These are phyloP conservation scores for Cremastinae sp. DNA, from an alignment of 2,888 invertebrate species.

Conservation along the genomic window DNA sequence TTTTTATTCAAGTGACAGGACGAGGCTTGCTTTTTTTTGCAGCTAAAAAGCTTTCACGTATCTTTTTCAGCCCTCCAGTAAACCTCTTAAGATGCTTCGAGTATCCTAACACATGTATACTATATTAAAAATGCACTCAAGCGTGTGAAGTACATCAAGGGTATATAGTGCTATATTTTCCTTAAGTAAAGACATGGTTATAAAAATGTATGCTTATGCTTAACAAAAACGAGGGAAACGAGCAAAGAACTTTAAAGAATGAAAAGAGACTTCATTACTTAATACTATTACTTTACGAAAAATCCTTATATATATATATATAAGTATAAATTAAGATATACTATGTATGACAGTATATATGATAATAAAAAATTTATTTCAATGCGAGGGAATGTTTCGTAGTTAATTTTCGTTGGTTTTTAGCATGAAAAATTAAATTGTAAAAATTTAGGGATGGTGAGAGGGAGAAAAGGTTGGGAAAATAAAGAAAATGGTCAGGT, in stretches of 20 bases:
- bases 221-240: background rate
- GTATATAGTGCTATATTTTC: slow-evolving; percentile 7
- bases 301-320: no score
- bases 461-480: background rate
- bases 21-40: slow-evolving; percentile 2
- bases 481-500: background rate
- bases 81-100: background rate
- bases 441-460: no score
- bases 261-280: no score
- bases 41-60: slow-evolving; percentile 47
- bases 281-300: no score
- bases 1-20: slow-evolving; percentile 3
- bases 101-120: background rate
- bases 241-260: no score
- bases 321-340: no score
- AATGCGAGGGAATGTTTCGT: no score
- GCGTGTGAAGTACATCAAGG: slow-evolving; percentile 26
- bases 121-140: slow-evolving; percentile 28
- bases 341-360: no score
- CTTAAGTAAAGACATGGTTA: slow-evolving; percentile 21
- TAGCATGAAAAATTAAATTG: no score
- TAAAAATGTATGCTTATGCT: background rate
- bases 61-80: slow-evolving; percentile 19
- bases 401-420: no score
- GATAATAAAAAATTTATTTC: no score